phyloP scores from a whole-genome alignment of 2,888 invertebrate species.

The Choreutis nemorana region DNA sequence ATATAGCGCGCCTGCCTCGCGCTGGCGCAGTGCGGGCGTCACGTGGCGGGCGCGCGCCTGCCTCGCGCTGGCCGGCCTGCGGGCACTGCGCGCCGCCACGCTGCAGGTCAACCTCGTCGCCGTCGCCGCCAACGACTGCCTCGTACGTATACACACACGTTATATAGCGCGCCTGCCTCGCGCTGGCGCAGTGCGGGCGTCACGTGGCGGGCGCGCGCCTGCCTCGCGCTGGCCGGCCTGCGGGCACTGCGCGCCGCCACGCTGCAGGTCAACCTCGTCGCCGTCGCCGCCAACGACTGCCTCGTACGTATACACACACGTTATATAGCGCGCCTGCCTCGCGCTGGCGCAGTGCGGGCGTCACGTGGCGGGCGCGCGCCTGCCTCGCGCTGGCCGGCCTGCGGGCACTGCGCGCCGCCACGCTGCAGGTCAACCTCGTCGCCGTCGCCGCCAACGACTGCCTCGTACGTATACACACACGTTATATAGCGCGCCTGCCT shows the following conservation, averaged over 20 bases:
- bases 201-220: constrained; percentile 73
- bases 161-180: constrained; percentile 70
- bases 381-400: constrained; percentile 27
- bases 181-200: constrained; percentile 61
- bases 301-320: no score
- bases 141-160: no score
- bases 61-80: constrained; percentile 26
- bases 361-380: constrained; percentile 77
- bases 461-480: no score
- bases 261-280: constrained; percentile 88
- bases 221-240: constrained; percentile 27
- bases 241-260: constrained; percentile 76
- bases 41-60: constrained; percentile 73
- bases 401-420: constrained; percentile 72
- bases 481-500: constrained; percentile 72
- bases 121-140: no score
- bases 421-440: constrained; percentile 89
- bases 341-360: constrained; percentile 48
- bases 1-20: constrained; percentile 69
- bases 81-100: constrained; percentile 76
- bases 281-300: no score
- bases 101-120: constrained; percentile 90
- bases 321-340: constrained; percentile 71
- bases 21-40: constrained; percentile 61
- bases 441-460: no score